Evolutionary conservation across 2,888 invertebrate species (phyloP), one percentile per base, ranked within the genome.

Genomic region (Archips crataeganus): DNA sequence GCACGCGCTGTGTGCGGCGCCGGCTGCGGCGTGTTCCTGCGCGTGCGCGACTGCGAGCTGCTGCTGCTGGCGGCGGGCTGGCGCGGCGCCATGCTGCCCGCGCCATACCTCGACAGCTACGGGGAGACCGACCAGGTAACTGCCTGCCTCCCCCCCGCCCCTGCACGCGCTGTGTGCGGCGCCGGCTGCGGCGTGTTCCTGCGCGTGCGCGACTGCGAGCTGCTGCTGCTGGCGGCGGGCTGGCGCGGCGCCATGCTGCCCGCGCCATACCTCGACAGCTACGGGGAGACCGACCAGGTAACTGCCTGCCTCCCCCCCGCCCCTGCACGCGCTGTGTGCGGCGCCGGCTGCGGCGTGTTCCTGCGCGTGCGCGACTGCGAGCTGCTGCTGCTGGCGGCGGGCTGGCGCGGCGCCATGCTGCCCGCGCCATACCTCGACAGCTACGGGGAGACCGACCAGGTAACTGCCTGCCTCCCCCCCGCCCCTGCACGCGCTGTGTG

Each of bases 41-140:
- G n/a, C n/a, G n/a, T n/a, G n/a, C n/a, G n/a, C n/a, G n/a, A n/a
- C n/a, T n/a, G n/a, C n/a, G n/a, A n/a, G n/a, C n/a, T n/a, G n/a
- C n/a, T n/a, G n/a, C n/a, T n/a, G n/a, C n/a, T n/a, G n/a, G n/a
- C n/a, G n/a, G n/a, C n/a, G n/a, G n/a, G 36, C 36, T 36, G 36
- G 3, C 36, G 36, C 6, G 98, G 99, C 6, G 98, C 98, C 85
- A 98, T 98, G 90, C 95, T 97, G 78, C 96, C 98, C 71, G 98
- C 99, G 65, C 99, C 99, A 0, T 99, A 99, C 91, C 95, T 99
- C 75, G 99, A 99, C 91, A 97, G 97, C 78, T 99, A 99, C 87
- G 99, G 99, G 9, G 99, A 99, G 92, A 98, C 99, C 4, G 99
- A 99, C 93, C 90, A 88, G 89, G 90, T 89, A 6, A 62, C n/a